A percentile compares a stretch with the other conserved stretches of the same genome.
Evolutionary conservation across 2,113 vertebrate genomes (phyloP).

Genomic region (Microcebus tavaratra): DNA sequence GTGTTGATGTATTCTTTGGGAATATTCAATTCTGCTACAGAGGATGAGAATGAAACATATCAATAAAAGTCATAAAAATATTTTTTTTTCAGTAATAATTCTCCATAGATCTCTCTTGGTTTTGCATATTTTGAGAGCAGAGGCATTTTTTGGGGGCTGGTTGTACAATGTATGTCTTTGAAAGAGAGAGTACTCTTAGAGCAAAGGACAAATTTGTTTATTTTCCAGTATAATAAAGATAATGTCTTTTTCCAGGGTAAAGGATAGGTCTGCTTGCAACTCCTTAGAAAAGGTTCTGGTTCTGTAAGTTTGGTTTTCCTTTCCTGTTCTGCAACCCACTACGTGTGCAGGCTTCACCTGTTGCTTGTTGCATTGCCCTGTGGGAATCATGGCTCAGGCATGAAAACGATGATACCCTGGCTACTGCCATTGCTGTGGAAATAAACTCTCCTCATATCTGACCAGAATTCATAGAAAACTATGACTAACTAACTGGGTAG

Average conservation of each 20-base stretch:
- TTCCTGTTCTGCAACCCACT: not conserved
- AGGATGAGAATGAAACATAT: not conserved
- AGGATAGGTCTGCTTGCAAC: not conserved
- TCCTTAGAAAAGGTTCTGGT: not conserved
- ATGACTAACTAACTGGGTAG: not conserved
- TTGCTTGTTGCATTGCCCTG: not conserved
- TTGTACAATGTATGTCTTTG: not conserved
- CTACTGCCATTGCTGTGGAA: not conserved
- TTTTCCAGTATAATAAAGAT: not conserved
- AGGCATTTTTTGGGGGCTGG: not conserved
- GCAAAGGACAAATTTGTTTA: not conserved
- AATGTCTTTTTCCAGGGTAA: not conserved
- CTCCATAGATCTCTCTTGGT: not conserved
- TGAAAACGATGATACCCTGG: not conserved
- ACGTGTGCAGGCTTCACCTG: not conserved
- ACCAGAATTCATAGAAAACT: not conserved
- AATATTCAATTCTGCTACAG: not conserved
- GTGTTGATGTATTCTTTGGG: not conserved
- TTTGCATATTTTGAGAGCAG: not conserved
- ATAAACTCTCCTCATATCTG: not conserved
- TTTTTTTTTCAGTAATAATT: not conserved
- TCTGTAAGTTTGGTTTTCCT: not conserved
- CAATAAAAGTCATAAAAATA: not conserved
- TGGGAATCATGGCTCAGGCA: not conserved
- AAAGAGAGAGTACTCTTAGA: not conserved